Evolutionary conservation across 2,113 vertebrate species (phyloP), one percentile per base, ranked within the genome.

Genomic region (Heterochromis multidens): DNA sequence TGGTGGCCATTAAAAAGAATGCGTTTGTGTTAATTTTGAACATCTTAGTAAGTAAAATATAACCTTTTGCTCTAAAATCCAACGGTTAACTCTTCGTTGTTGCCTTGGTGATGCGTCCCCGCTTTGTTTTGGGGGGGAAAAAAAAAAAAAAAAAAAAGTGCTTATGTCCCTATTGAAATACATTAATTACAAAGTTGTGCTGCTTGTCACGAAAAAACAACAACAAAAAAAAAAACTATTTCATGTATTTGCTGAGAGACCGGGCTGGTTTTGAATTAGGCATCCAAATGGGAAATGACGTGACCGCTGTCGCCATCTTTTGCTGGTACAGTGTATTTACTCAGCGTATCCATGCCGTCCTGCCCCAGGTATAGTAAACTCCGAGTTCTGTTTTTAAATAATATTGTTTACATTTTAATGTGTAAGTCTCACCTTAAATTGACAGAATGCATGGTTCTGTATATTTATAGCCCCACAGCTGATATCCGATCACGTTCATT

Each of bases 361-460:
- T 33, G 23, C 56, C 37, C 5, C 77, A 91, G 90, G 87, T 91
- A 89, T 19, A 54, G 4, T 35, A 60, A 37, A 58, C 62, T 29
- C 13, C 43, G 21, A 3, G 9, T 52, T 63, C 5, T 59, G 40
- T 70, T 72, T 65, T 35, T 27, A 17, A 60, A 10, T 2, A 12
- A 3, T 57, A 27, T 56, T 29, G 11, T 81, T 81, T n/a, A 9
- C 23, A 29, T 57, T 65, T 19, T 19, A 31, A 29, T 1, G 7
- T 12, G 1, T 11, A 21, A 13, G 25, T 12, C 2, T 8, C 17
- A 3, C 17, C 2, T 78, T 23, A 25, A 4, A 16, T 7, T 7
- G 14, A 7, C 21, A 25, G 5, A 19, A 9, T 11, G 35, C 3
- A 1, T 4, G 11, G 6, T 19, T 46, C 31, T 9, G 10, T 43